Evolutionary conservation across 1,140 invertebrate genomes (phyloP).

Genomic region (Colletes gigas): DNA sequence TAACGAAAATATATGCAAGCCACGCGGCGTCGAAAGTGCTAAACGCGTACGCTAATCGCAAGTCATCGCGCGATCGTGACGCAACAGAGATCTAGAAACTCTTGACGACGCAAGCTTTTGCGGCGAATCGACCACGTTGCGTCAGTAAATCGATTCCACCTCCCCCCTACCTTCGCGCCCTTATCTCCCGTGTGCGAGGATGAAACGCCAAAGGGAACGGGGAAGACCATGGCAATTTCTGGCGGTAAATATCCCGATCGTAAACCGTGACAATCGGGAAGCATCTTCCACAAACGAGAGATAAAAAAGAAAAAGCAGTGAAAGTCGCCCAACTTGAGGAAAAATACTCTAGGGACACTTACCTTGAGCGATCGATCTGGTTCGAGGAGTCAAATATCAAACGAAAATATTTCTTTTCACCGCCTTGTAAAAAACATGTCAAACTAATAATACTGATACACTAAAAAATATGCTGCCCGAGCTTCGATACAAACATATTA

Average conservation of each 20-base stretch:
- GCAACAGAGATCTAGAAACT: neutral
- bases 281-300: conserved; percentile 17
- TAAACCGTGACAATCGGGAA: neutral
- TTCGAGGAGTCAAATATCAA: neutral
- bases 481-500: no score
- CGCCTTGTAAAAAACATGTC: no score
- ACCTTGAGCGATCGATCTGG: conserved; percentile 50
- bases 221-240: neutral
- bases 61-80: neutral
- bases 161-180: no score
- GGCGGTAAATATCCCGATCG: conserved; percentile 13
- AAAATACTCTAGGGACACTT: conserved; percentile 44
- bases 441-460: no score
- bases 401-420: no score
- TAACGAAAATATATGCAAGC: no score
- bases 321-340: conserved; percentile 5
- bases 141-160: neutral
- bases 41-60: no score
- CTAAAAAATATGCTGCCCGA: no score
- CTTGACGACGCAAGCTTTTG: conserved; percentile 15
- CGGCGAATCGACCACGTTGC: neutral
- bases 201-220: neutral
- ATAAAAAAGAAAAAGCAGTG: neutral
- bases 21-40: no score
- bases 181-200: no score